Evolutionary conservation across 2,797 vertebrate species (phyloP), one percentile per base, ranked within the genome.

Genomic region (Telmatherina bonti): DNA sequence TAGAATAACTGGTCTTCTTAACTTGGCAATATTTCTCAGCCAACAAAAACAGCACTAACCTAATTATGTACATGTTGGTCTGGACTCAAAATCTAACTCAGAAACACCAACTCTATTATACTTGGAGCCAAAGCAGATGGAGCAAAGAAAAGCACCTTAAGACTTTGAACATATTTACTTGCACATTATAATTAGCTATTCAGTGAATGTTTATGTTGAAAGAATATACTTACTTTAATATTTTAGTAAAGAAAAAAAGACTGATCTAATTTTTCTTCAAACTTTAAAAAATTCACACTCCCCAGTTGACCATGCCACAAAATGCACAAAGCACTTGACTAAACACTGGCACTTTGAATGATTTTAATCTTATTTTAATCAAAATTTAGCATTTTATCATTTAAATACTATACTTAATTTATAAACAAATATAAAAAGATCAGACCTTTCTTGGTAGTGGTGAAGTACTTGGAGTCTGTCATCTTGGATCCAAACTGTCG

Each of bases 401-500:
- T 59, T 58, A 51, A 49, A 65, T 61, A 0, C 26, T 33, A n/a
- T 10, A 60, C 22, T 4, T 22, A 1, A 35, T n/a, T 6, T 49
- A 62, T 38, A 6, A 65, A 72, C 6, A 67, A 74, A 67, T 4
- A 43, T 8, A 20, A 41, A 62, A 58, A 41, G 18, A 49, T 61
- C 85, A 71, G 80, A 99, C 97, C 98, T 98, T 99, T 99, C 91
- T 99, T 99, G 35, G 98, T 99, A 38, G 98, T 99, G 82, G 97
- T 99, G 93, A 99, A 99, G 82, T 99, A 99, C 89, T 99, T 99
- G 1, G 97, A 98, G 95, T 99, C 98, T 0, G 97, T 97, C 98
- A 99, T 99, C 87, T 96, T 97, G 94, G 95, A 93, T 92, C 93
- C 93, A 91, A 95, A 94, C 88, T 87, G 89, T 91, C 83, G 87